phyloP scores from a whole-genome alignment of 2,888 invertebrate species.

The Unio pictorum region DNA sequence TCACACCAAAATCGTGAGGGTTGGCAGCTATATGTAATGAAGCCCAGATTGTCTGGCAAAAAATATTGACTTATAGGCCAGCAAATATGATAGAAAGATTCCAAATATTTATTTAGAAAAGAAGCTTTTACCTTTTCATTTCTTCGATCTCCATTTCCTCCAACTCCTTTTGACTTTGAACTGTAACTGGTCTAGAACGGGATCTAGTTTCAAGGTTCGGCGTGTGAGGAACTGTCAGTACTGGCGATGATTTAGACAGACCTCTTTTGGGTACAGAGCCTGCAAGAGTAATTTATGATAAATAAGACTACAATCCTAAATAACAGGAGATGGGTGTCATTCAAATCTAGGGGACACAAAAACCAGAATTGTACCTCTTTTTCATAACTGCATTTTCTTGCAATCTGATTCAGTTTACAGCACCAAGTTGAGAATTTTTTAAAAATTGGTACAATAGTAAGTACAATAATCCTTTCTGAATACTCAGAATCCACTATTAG shows the following conservation, averaged over 20 bases:
- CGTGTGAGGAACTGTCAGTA: conserved; percentile 66
- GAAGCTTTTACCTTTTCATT: conserved; percentile 74
- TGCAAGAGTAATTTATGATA: neutral
- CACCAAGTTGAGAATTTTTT: too few relatives aligned
- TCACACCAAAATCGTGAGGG: too few relatives aligned
- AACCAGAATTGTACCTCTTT: too few relatives aligned
- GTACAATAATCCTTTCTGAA: too few relatives aligned
- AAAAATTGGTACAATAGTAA: too few relatives aligned
- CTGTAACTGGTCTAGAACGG: conserved; percentile 75
- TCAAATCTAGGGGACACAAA: neutral
- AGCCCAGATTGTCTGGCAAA: too few relatives aligned
- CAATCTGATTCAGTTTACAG: too few relatives aligned
- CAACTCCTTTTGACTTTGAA: conserved; percentile 77
- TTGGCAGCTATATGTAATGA: too few relatives aligned
- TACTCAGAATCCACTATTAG: too few relatives aligned
- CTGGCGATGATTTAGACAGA: conserved; percentile 32
- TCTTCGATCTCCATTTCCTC: conserved; percentile 79
- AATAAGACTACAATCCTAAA: neutral
- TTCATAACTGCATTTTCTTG: too few relatives aligned
- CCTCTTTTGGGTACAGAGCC: conserved; percentile 10
- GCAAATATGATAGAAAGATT: too few relatives aligned
- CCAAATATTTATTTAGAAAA: neutral
- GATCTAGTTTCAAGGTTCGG: conserved; percentile 73
- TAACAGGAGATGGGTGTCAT: neutral
- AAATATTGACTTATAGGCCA: too few relatives aligned